Percentiles rank a stretch among this genome's conserved stretches.
phyloP scores from a whole-genome alignment of 2,113 vertebrate species.

The Macrotus californicus region DNA sequence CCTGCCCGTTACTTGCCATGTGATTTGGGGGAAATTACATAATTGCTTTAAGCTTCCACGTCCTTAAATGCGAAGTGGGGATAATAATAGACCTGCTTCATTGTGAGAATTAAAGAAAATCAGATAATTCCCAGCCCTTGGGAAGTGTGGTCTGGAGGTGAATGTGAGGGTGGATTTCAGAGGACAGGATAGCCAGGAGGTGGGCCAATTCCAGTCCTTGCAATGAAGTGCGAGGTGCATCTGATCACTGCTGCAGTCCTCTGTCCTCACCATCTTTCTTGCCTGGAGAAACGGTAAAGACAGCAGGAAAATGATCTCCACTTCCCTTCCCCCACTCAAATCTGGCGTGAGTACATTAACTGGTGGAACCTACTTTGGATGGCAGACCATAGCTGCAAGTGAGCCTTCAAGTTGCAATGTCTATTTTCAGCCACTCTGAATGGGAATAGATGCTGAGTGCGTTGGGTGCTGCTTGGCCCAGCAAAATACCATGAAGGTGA shows the following conservation, averaged over 20 bases:
- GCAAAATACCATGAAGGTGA: not conserved
- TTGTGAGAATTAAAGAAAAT: not conserved
- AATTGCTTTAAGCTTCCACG: not conserved
- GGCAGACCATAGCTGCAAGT: not conserved
- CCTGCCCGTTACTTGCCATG: not conserved
- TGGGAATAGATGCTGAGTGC: not conserved
- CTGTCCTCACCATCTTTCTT: not conserved
- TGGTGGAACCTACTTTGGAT: not conserved
- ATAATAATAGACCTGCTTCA: not conserved
- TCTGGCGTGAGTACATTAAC: not conserved
- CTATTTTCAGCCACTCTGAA: not conserved
- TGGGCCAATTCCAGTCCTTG: not conserved
- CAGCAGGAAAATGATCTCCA: not conserved
- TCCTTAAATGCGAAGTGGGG: not conserved
- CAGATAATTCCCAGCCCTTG: not conserved
- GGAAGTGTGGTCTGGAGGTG: not conserved
- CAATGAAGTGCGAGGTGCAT: not conserved
- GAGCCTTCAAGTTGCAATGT: not conserved
- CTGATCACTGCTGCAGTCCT: not conserved
- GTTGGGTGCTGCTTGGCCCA: not conserved
- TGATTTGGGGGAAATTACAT: not conserved
- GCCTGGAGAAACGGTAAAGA: not conserved
- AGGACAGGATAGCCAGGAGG: not conserved
- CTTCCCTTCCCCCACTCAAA: not conserved
- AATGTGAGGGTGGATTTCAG: not conserved